phyloP scores from a whole-genome alignment of 2,113 vertebrate species.

The Ornithorhynchus anatinus region DNA sequence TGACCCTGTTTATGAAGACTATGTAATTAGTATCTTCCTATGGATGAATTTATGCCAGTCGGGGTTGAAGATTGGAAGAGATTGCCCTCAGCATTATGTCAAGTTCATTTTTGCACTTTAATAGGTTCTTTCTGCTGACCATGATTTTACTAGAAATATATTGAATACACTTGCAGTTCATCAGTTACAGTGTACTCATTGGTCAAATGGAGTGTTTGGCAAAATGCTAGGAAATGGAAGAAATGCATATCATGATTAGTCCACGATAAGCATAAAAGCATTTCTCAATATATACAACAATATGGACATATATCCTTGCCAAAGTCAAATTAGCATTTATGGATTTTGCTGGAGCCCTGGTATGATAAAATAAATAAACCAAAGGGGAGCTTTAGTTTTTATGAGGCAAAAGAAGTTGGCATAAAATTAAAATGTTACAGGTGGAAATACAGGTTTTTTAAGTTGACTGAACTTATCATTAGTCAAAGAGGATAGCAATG shows the following conservation, averaged over 20 bases:
- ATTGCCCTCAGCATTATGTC: conserved; percentile 6
- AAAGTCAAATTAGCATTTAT: neutral
- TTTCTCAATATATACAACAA: neutral
- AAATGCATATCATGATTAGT: neutral
- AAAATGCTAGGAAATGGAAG: conserved; percentile 23
- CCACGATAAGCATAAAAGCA: neutral
- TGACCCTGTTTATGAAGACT: neutral
- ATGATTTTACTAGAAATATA: conserved; percentile 17
- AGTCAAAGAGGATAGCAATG: neutral
- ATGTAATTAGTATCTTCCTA: neutral
- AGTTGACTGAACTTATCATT: neutral
- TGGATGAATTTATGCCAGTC: conserved; percentile 1
- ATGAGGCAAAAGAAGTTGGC: neutral
- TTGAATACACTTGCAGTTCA: neutral
- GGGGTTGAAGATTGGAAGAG: neutral
- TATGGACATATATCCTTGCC: neutral
- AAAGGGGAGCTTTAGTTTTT: neutral
- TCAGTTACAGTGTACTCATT: neutral
- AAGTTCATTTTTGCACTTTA: neutral
- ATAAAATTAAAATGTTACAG: neutral
- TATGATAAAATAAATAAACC: neutral
- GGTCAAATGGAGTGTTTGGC: conserved; percentile 5
- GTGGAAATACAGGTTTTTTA: neutral
- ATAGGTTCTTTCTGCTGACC: neutral
- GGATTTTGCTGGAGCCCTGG: neutral